A percentile compares a stretch with the other conserved stretches of the same genome.
phyloP scores from a whole-genome alignment of 2,113 vertebrate genomes.

The Phrynocephalus versicolor region DNA sequence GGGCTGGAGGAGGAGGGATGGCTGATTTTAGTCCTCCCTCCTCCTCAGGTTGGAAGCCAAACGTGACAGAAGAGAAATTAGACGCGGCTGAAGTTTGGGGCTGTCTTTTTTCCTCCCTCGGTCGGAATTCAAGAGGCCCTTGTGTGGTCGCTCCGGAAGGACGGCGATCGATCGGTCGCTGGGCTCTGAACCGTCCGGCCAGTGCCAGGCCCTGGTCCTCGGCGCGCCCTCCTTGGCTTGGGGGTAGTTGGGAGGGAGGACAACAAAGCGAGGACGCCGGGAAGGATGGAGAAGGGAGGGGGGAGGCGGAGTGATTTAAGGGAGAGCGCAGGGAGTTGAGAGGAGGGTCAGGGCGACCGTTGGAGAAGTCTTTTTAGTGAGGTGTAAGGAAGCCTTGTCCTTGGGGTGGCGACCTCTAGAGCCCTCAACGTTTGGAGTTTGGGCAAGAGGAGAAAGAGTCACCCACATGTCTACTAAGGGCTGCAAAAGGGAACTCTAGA shows the following conservation, averaged over 20 bases:
- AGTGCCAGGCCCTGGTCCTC: conserved; percentile 75
- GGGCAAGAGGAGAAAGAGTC: no score
- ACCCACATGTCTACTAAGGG: no score
- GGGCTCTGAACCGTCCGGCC: conserved; percentile 68
- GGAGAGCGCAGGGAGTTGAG: conserved; percentile 59
- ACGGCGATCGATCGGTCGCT: conserved; percentile 44
- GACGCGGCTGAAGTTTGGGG: background rate
- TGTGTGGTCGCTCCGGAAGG: conserved; percentile 71
- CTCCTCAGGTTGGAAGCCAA: background rate
- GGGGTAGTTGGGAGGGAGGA: no score
- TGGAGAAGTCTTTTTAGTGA: conserved; percentile 76
- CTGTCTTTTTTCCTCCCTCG: conserved; percentile 35
- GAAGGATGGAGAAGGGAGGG: conserved; percentile 70
- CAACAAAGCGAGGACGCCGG: conserved; percentile 77
- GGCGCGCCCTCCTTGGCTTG: conserved; percentile 73
- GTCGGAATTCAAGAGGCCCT: conserved; percentile 46
- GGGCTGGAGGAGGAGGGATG: background rate
- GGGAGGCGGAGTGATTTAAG: conserved; percentile 69
- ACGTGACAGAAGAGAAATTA: conserved; percentile 1
- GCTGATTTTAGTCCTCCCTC: conserved; percentile 29
- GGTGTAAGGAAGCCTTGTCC: conserved; percentile 74
- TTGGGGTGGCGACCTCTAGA: conserved; percentile 59
- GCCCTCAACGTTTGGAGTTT: conserved; percentile 60
- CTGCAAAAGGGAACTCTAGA: no score
- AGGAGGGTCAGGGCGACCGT: conserved; percentile 57